phyloP scores from a whole-genome alignment of 2,113 vertebrate genomes.

The Stomatorhinus ivindoensis region DNA sequence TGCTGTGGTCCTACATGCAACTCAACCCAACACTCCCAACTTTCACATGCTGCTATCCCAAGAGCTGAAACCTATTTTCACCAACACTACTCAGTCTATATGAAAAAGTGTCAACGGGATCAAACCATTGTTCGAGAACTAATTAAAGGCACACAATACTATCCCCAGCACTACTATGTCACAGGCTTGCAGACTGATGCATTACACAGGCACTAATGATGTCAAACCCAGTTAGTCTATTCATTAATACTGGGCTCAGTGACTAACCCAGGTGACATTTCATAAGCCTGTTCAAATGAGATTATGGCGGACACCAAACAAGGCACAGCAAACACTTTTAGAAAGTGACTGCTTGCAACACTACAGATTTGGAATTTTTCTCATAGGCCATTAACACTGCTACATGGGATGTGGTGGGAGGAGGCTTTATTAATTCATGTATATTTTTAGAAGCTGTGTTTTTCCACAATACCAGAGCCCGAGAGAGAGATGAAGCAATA shows the following conservation, averaged over 20 bases:
- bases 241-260: background rate
- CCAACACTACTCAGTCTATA: background rate
- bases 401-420: background rate
- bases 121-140: background rate
- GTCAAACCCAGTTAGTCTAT: background rate
- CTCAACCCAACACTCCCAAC: background rate
- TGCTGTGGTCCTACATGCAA: background rate
- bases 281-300: background rate
- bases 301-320: background rate
- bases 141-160: background rate
- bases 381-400: background rate
- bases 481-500: background rate
- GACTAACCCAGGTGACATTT: background rate
- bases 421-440: background rate
- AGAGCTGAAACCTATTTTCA: background rate
- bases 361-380: background rate
- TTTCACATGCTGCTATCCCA: background rate
- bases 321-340: background rate
- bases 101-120: background rate
- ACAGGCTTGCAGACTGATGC: background rate
- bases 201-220: background rate
- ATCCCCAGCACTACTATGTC: background rate
- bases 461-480: slow-evolving; percentile 46
- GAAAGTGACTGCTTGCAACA: background rate
- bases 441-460: slow-evolving; percentile 48